Conservation (phyloP, 1,140 invertebrate species). For the Drosophila rhopaloa region DNA sequence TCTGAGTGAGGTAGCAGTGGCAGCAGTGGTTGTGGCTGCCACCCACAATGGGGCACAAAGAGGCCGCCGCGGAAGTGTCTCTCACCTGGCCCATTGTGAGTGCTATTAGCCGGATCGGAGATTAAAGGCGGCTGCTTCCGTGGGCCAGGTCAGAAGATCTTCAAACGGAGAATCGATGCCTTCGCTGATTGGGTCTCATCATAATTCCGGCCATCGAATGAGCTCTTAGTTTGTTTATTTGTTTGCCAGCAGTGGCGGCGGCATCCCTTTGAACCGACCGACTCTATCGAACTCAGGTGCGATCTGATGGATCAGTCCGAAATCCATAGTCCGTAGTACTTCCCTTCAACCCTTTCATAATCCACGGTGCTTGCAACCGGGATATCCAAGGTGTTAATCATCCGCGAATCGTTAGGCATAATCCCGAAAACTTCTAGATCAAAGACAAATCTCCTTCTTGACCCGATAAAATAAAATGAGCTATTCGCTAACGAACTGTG, state of each 20-base stretch:
- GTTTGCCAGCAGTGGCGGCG: slow-evolving; percentile 38
- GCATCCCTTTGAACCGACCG: slow-evolving; percentile 54
- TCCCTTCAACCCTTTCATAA: slow-evolving; percentile 2
- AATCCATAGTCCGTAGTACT: neutral
- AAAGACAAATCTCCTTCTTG: slow-evolving; percentile 42
- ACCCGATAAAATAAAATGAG: slow-evolving; percentile 64
- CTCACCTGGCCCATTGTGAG: slow-evolving; percentile 40
- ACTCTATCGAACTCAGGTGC: slow-evolving; percentile 67
- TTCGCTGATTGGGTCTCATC: slow-evolving; percentile 42
- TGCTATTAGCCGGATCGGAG: slow-evolving; percentile 40
- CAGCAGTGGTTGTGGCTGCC: slow-evolving; percentile 64
- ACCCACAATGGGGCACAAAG: slow-evolving; percentile 61
- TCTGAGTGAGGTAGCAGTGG: neutral
- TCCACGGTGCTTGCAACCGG: neutral
- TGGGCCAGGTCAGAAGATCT: slow-evolving; percentile 46
- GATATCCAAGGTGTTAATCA: slow-evolving; percentile 62
- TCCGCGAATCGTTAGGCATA: slow-evolving; percentile 48
- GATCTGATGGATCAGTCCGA: slow-evolving; percentile 49
- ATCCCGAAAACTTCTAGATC: slow-evolving; percentile 39
- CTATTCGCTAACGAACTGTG: slow-evolving; percentile 43
- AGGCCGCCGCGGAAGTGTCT: slow-evolving; percentile 68
- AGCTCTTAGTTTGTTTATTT: slow-evolving; percentile 65
- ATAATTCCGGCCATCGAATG: slow-evolving; percentile 56
- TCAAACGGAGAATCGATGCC: slow-evolving; percentile 46
- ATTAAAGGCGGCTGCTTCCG: slow-evolving; percentile 70